phyloP scores from a whole-genome alignment of 2,113 vertebrate species.

The Tachysurus fulvidraco region DNA sequence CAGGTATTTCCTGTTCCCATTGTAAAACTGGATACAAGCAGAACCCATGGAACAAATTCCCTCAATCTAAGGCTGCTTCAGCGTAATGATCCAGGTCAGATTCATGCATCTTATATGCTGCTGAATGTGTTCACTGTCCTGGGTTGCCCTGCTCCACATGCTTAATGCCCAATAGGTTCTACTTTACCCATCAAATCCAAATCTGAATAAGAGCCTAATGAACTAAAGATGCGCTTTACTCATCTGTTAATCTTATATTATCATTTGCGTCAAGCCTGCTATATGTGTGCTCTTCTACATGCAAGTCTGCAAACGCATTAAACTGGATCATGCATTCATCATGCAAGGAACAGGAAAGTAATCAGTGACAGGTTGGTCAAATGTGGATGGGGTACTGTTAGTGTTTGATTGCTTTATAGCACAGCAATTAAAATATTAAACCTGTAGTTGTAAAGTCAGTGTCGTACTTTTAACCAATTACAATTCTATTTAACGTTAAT shows the following conservation, averaged over 20 bases:
- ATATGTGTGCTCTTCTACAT: background rate
- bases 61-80: background rate
- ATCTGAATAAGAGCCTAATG: background rate
- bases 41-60: background rate
- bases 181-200: background rate
- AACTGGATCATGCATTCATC: background rate
- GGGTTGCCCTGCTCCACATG: background rate
- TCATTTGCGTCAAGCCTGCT: background rate
- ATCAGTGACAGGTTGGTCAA: background rate
- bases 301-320: background rate
- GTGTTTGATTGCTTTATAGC: background rate
- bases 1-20: conserved; percentile 19
- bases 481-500: background rate
- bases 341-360: background rate
- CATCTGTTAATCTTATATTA: background rate
- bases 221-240: background rate
- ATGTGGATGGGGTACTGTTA: background rate
- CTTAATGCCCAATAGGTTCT: background rate
- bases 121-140: background rate
- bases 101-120: background rate
- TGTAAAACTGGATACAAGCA: conserved; percentile 5
- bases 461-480: background rate
- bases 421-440: background rate
- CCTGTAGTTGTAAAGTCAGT: background rate
- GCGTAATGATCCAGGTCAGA: background rate